Evolutionary conservation across 1,140 invertebrate species (phyloP).

Genomic region (Megathymus violae): DNA sequence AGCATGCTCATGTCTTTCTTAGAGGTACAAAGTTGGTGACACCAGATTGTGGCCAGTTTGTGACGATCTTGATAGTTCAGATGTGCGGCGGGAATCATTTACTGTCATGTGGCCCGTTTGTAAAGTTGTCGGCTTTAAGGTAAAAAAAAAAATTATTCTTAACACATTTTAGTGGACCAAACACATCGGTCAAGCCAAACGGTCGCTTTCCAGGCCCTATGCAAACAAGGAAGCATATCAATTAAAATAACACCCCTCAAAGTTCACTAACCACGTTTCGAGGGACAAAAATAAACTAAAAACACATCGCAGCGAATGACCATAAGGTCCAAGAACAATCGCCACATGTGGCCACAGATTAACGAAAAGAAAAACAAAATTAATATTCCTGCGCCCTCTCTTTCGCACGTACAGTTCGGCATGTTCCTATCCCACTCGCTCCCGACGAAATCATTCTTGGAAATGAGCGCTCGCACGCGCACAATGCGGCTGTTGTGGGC

Average conservation of each 20-base stretch:
- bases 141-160: slow-evolving; percentile 20
- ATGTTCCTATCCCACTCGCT: slow-evolving; percentile 46
- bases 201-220: slow-evolving; percentile 5
- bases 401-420: slow-evolving; percentile 31
- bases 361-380: slow-evolving; percentile 80
- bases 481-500: slow-evolving; percentile 77
- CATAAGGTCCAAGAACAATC: slow-evolving; percentile 79
- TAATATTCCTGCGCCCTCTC: slow-evolving; percentile 56
- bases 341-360: slow-evolving; percentile 81
- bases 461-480: slow-evolving; percentile 71
- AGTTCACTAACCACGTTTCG: slow-evolving; percentile 60
- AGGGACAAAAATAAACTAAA: slow-evolving; percentile 59
- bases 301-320: slow-evolving; percentile 65
- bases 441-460: slow-evolving; percentile 75
- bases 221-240: slow-evolving; percentile 42
- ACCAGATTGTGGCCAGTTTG: too few species aligned
- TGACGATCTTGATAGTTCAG: too few species aligned
- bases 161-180: slow-evolving; percentile 15
- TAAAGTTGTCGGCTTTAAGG: too few species aligned
- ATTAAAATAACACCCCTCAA: slow-evolving; percentile 63
- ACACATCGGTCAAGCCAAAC: slow-evolving; percentile 6
- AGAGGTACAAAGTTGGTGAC: too few species aligned
- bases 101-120: too few species aligned
- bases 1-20: too few species aligned
- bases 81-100: too few species aligned